Evolutionary conservation across 2,888 invertebrate species (phyloP).

Genomic region (Drosophila diplacantha): DNA sequence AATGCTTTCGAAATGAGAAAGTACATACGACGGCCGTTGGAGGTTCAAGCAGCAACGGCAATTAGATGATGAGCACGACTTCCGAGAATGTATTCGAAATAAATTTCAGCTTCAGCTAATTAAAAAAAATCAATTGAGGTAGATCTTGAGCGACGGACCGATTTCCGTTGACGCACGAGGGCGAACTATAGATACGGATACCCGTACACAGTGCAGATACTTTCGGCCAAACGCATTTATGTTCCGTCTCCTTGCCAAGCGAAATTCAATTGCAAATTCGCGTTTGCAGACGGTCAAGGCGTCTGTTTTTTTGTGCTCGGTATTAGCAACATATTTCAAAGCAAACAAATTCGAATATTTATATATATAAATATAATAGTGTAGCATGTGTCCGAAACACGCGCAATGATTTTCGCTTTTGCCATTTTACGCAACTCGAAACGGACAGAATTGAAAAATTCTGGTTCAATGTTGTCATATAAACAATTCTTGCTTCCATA

Average conservation of each 20-base stretch:
- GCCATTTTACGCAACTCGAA: slow-evolving; percentile 50
- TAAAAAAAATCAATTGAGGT: slow-evolving; percentile 56
- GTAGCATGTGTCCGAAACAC: slow-evolving; percentile 49
- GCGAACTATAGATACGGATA: slow-evolving; percentile 14
- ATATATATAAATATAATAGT: slow-evolving; percentile 14
- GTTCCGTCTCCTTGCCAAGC: slow-evolving; percentile 46
- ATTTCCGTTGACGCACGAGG: slow-evolving; percentile 73
- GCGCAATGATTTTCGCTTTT: slow-evolving; percentile 43
- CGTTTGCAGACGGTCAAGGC: slow-evolving; percentile 63
- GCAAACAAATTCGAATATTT: slow-evolving; percentile 34
- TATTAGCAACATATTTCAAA: slow-evolving; percentile 46
- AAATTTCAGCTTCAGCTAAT: slow-evolving; percentile 39
- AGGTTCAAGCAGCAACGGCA: not conserved
- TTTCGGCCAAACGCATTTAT: slow-evolving; percentile 44
- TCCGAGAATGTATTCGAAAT: slow-evolving; percentile 19
- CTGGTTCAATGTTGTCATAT: slow-evolving; percentile 55
- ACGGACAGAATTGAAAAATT: slow-evolving; percentile 40
- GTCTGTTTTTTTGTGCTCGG: slow-evolving; percentile 39
- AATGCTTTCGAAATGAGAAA: slow-evolving; percentile 57
- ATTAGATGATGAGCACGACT: slow-evolving; percentile 3
- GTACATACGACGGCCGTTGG: slow-evolving; percentile 15
- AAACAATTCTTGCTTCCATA: slow-evolving; percentile 31
- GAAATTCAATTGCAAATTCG: slow-evolving; percentile 47
- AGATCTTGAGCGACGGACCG: slow-evolving; percentile 42
- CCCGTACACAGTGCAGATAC: slow-evolving; percentile 20